These are phyloP conservation scores for Drosophila paranaensis DNA, from an alignment of 2,888 invertebrate species.

Conservation along the genomic window DNA sequence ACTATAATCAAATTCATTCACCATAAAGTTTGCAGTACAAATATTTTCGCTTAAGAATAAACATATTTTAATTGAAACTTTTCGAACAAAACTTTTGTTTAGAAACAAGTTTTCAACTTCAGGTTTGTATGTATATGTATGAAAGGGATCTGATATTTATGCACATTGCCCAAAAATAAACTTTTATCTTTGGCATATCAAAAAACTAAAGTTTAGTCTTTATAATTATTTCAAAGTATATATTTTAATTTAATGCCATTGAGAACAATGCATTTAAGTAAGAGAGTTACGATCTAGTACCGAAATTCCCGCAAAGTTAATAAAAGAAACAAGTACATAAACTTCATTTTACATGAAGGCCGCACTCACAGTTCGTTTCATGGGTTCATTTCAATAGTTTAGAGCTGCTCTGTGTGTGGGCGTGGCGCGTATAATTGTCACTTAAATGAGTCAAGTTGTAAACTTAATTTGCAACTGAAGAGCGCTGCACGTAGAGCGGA, in stretches of 20 bases:
- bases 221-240: not conserved
- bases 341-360: not conserved
- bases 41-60: not conserved
- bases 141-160: not conserved
- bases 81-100: not conserved
- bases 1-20: not conserved
- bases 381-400: conserved; percentile 6
- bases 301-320: not conserved
- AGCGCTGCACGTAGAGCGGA: conserved; percentile 6
- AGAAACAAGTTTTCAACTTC: not conserved
- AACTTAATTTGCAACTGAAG: conserved; percentile 46
- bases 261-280: not conserved
- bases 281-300: not conserved
- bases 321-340: not conserved
- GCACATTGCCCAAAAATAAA: not conserved
- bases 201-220: too few relatives aligned
- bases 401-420: not conserved
- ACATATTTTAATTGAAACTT: conserved; percentile 1
- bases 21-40: not conserved
- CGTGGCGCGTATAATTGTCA: conserved; percentile 58
- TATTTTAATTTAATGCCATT: not conserved
- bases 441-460: conserved; percentile 50
- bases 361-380: not conserved
- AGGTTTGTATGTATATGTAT: not conserved
- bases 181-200: not conserved